Evolutionary conservation across 2,113 vertebrate genomes (phyloP), one percentile per base, ranked within the genome.

Genomic region (Paracanthobrama guichenoti): DNA sequence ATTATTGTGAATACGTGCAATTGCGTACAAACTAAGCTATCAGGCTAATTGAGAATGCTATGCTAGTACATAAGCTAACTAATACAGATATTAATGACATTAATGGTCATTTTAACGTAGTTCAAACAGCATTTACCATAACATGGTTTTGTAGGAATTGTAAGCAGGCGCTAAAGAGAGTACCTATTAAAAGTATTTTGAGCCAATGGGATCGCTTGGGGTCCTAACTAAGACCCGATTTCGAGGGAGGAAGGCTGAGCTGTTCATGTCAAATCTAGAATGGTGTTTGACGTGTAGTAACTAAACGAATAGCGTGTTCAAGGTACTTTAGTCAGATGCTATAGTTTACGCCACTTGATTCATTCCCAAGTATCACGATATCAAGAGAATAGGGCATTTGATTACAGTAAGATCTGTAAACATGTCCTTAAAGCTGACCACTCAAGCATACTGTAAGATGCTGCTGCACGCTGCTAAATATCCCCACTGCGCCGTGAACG

Each of bases 361-460:
- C 1, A 31, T 75, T 50, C 24, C 14, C 2, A 50, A 18, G 9
- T 53, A 75, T 10, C 46, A 75, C 44, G 26, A 55, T 18, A 57
- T 35, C 11, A 35, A 55, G 48, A 76, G 28, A 57, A 39, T 18
- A 35, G 18, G 11, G 14, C 3, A 22, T 74, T 57, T 20, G 0
- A 59, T n/a, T 39, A 44, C 35, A 60, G 76, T 42, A 13, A 18
- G n/a, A 39, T 14, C 86, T 11, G 83, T 72, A 75, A 96, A 94
- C 91, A 96, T 96, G 91, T 92, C 93, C 8, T 92, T 96, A 86
- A 97, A 96, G 86, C 88, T 99, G 86, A 98, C 96, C 16, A 98
- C 97, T 0, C 97, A 98, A 90, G 96, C 98, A 1, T 98, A 98
- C 89, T 97, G 98, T 88, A 98, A 99, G 86, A 98, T 98, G 97